Evolutionary conservation across 2,113 vertebrate genomes (phyloP).

Genomic region (Origma solitaria): DNA sequence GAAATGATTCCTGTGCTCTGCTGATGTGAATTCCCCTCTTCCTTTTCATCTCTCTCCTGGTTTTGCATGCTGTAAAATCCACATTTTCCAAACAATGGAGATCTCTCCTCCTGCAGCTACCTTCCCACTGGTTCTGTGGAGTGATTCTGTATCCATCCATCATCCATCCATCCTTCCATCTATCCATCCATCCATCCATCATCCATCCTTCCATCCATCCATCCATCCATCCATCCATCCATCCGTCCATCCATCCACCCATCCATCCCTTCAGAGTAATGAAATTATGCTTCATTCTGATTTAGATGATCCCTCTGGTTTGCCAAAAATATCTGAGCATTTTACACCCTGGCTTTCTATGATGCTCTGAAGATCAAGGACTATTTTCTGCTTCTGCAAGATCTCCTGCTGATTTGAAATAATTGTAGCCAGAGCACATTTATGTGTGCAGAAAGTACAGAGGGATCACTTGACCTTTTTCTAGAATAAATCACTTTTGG

Average conservation of each 20-base stretch:
- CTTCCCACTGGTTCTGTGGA: not conserved
- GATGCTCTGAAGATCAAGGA: not conserved
- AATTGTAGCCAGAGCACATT: not conserved
- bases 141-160: not conserved
- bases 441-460: not conserved
- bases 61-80: not conserved
- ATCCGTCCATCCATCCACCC: not conserved
- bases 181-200: too few species aligned
- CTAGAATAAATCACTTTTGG: not conserved
- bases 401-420: not conserved
- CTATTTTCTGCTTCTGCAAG: not conserved
- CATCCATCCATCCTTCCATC: not conserved
- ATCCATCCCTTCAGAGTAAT: not conserved
- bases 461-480: not conserved
- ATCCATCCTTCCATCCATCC: not conserved
- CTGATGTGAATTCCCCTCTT: conserved; percentile 1
- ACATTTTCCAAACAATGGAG: not conserved
- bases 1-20: not conserved
- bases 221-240: not conserved
- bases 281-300: not conserved
- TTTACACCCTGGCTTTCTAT: not conserved
- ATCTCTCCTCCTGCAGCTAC: not conserved
- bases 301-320: not conserved
- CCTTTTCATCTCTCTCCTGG: not conserved
- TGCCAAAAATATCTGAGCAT: not conserved